Conservation (phyloP, 1,140 invertebrate species). For the Neomicropteryx cornuta region DNA sequence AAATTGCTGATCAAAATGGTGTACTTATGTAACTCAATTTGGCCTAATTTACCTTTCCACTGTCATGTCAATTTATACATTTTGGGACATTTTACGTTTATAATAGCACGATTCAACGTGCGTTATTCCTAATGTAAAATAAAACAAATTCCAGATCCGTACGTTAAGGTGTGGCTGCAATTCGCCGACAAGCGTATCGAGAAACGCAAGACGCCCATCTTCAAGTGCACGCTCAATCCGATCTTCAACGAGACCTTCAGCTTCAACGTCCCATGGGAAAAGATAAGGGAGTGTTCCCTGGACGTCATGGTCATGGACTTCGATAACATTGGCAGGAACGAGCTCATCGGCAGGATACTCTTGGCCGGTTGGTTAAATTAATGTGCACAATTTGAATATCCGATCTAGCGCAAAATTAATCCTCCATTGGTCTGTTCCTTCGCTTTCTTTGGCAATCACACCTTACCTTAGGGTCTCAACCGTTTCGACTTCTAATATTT, state of each 20-base stretch:
- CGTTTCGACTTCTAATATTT: no score
- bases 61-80: no score
- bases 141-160: slow-evolving; percentile 65
- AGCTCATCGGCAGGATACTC: slow-evolving; percentile 81
- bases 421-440: no score
- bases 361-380: slow-evolving; percentile 55
- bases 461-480: no score
- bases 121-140: not conserved
- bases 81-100: no score
- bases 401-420: no score
- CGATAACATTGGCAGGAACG: slow-evolving; percentile 87
- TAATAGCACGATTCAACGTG: no score
- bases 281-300: slow-evolving; percentile 83
- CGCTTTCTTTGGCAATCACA: no score
- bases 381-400: no score
- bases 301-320: slow-evolving; percentile 93
- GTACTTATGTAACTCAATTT: no score
- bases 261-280: slow-evolving; percentile 90
- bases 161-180: slow-evolving; percentile 93
- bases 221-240: slow-evolving; percentile 84
- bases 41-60: no score
- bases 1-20: no score
- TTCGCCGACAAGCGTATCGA: slow-evolving; percentile 90
- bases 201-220: slow-evolving; percentile 92
- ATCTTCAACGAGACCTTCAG: slow-evolving; percentile 90